A percentile compares a stretch with the other conserved stretches of the same genome.
Evolutionary conservation across 2,888 invertebrate species (phyloP).

Genomic region (Taphrorychus bicolor): DNA sequence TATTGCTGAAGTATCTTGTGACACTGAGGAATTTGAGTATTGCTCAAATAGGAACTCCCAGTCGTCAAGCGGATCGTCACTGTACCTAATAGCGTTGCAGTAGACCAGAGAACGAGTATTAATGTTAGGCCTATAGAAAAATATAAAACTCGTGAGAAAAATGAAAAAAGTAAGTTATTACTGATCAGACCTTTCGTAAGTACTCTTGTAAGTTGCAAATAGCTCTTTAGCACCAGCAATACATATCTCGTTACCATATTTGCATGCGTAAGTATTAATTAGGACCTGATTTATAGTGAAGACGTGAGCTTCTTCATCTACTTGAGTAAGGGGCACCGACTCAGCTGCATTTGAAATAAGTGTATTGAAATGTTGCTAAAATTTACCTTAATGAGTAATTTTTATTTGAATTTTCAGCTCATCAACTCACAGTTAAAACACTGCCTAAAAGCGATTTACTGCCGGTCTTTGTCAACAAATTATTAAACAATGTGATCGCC

Average conservation of each 20-base stretch:
- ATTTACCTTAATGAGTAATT: not conserved
- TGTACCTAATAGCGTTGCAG: slow-evolving; percentile 74
- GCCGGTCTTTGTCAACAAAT: slow-evolving; percentile 41
- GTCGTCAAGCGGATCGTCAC: slow-evolving; percentile 60
- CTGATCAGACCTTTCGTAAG: slow-evolving; percentile 2
- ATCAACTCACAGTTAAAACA: slow-evolving; percentile 8
- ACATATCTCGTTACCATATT: slow-evolving; percentile 67
- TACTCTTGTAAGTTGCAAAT: slow-evolving; percentile 12
- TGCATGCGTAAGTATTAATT: slow-evolving; percentile 69
- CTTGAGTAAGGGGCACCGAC: slow-evolving; percentile 41
- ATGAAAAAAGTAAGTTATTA: not conserved
- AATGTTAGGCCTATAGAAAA: slow-evolving; percentile 64
- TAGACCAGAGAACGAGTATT: slow-evolving; percentile 77
- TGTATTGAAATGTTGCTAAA: slow-evolving; percentile 37
- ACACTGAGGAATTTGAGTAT: slow-evolving; percentile 64
- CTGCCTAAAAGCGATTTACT: not conserved
- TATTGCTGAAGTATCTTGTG: slow-evolving; percentile 73
- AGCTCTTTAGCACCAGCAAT: slow-evolving; percentile 8
- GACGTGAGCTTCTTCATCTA: slow-evolving; percentile 56
- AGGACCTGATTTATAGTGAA: slow-evolving; percentile 65
- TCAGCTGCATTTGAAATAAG: slow-evolving; percentile 29
- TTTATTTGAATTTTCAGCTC: too few species aligned
- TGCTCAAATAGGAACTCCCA: slow-evolving; percentile 70
- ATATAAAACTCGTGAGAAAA: not conserved
- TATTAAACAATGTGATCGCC: slow-evolving; percentile 56